A percentile compares a stretch with the other conserved stretches of the same genome.
Conservation (phyloP, 1,140 invertebrate genomes). For the Chlorops oryzae region DNA sequence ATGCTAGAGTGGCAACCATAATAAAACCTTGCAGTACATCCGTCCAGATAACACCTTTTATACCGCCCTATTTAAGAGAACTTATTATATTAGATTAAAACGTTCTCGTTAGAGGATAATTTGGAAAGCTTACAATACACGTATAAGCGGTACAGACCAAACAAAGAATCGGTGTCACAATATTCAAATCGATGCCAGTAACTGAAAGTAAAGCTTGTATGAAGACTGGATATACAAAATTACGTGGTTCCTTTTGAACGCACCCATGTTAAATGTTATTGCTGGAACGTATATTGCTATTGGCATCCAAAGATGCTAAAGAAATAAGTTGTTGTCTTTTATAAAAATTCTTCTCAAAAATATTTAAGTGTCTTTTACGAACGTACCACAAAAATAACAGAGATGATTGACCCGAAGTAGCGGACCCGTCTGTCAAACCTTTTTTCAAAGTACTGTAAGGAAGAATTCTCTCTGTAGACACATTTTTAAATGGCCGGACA, state of each 20-base stretch:
- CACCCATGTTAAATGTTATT: constrained; percentile 69
- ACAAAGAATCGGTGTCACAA: constrained; percentile 64
- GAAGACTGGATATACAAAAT: too few species aligned
- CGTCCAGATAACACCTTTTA: constrained; percentile 83
- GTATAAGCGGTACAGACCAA: constrained; percentile 78
- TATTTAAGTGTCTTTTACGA: not conserved
- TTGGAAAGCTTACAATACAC: constrained; percentile 57
- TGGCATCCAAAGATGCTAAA: constrained; percentile 55
- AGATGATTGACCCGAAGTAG: constrained; percentile 65
- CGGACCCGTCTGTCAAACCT: constrained; percentile 67
- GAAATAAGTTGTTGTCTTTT: not conserved
- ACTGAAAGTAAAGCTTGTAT: constrained; percentile 56
- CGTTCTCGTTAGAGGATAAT: not conserved
- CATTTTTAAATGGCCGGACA: too few species aligned
- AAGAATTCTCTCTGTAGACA: too few species aligned
- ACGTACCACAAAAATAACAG: constrained; percentile 64
- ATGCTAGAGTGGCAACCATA: constrained; percentile 73
- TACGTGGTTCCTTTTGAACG: too few species aligned
- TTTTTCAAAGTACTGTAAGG: constrained; percentile 67
- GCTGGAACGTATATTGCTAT: constrained; percentile 79
- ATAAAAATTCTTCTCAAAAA: not conserved
- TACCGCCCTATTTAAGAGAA: constrained; percentile 60
- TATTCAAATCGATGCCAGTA: constrained; percentile 63
- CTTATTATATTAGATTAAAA: constrained; percentile 3
- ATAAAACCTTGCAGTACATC: constrained; percentile 72